Evolutionary conservation across 2,888 invertebrate genomes (phyloP).

Genomic region (Drosophila peninsularis): DNA sequence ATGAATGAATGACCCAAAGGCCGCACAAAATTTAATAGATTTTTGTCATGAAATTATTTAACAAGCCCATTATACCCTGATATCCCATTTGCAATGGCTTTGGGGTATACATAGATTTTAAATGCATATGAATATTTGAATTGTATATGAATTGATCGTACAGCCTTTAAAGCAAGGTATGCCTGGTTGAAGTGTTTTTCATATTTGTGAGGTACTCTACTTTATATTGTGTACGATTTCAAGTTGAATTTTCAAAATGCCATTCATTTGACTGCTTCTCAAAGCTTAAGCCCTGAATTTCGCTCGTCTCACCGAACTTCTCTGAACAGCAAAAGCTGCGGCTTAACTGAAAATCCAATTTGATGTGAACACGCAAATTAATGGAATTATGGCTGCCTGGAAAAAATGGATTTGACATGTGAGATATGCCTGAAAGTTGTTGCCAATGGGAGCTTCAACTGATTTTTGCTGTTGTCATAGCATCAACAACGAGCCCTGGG

Average conservation of each 20-base stretch:
- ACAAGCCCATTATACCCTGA: too few species aligned
- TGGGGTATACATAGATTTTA: too few species aligned
- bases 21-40: too few species aligned
- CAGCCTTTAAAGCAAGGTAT: not conserved
- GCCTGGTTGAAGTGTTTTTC: not conserved
- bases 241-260: slow-evolving; percentile 8
- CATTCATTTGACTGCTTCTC: slow-evolving; percentile 32
- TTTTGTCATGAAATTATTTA: too few species aligned
- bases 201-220: not conserved
- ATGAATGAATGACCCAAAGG: too few species aligned
- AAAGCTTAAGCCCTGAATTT: slow-evolving; percentile 25
- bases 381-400: slow-evolving; percentile 67
- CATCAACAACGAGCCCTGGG: slow-evolving; percentile 8
- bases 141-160: not conserved
- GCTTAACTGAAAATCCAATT: slow-evolving; percentile 59
- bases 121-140: not conserved
- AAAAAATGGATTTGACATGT: slow-evolving; percentile 57
- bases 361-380: slow-evolving; percentile 65
- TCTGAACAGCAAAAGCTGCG: slow-evolving; percentile 27
- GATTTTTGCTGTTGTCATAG: slow-evolving; percentile 50
- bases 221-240: not conserved
- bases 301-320: slow-evolving; percentile 15
- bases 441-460: slow-evolving; percentile 50
- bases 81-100: too few species aligned
- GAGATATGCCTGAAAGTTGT: slow-evolving; percentile 62